Percentiles rank a stretch among this genome's conserved stretches.
Evolutionary conservation across 2,113 vertebrate species (phyloP).

Genomic region (Euleptes europaea): DNA sequence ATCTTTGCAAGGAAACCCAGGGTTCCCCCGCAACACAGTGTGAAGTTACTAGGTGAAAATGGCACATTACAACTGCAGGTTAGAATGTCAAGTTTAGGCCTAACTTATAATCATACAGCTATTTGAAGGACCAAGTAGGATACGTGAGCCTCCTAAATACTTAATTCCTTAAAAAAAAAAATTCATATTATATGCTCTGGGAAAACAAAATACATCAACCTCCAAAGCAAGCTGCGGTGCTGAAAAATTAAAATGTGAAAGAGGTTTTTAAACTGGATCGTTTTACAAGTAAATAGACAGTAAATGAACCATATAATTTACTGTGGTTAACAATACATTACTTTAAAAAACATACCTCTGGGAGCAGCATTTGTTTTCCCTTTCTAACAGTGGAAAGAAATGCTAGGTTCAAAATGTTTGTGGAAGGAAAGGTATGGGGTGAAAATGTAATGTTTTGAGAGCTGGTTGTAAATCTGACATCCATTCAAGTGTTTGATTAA

Average conservation of each 20-base stretch:
- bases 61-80: background rate
- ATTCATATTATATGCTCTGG: background rate
- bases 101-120: background rate
- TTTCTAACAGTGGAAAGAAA: background rate
- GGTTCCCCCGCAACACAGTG: background rate
- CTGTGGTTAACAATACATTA: constrained; percentile 31
- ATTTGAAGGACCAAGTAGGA: background rate
- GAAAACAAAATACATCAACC: background rate
- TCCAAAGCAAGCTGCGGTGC: background rate
- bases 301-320: constrained; percentile 53
- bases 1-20: background rate
- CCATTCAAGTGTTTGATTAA: constrained; percentile 15
- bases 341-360: background rate
- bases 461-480: constrained; percentile 1
- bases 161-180: background rate
- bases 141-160: background rate
- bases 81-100: background rate
- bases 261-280: constrained; percentile 25
- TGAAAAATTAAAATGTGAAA: constrained; percentile 41
- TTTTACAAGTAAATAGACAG: constrained; percentile 48
- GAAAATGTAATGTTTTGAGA: background rate
- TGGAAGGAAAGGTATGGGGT: background rate
- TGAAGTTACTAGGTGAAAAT: background rate
- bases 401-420: background rate
- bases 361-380: background rate